A percentile compares a stretch with the other conserved stretches of the same genome.
phyloP scores from a whole-genome alignment of 2,113 vertebrate species.

The Heterotis niloticus region DNA sequence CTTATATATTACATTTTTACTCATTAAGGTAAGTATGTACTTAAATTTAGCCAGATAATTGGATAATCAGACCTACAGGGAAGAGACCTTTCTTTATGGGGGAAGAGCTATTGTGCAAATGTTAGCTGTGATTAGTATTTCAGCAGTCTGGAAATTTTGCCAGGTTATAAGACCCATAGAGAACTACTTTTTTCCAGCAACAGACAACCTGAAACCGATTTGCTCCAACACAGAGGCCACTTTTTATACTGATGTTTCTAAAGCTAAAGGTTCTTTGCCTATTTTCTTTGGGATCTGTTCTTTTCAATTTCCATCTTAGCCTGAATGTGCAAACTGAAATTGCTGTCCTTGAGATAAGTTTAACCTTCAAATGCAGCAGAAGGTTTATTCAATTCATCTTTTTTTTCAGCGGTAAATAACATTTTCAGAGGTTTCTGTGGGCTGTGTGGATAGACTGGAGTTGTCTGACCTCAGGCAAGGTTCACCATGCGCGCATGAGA shows the following conservation, averaged over 20 bases:
- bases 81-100: background rate
- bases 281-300: conserved; percentile 4
- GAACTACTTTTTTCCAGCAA: background rate
- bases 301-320: background rate
- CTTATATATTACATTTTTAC: conserved; percentile 16
- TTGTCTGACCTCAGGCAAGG: background rate
- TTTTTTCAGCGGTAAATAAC: background rate
- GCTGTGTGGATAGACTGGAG: background rate
- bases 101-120: background rate
- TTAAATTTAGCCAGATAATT: conserved; percentile 7
- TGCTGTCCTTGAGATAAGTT: background rate
- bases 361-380: background rate
- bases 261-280: conserved; percentile 8
- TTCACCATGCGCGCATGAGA: background rate
- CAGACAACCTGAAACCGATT: conserved; percentile 9
- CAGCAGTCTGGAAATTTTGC: background rate
- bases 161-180: background rate
- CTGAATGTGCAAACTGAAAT: conserved; percentile 5
- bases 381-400: background rate
- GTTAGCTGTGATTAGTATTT: background rate
- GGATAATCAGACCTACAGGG: background rate
- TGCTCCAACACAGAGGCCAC: conserved; percentile 11
- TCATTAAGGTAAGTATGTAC: background rate
- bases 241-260: background rate
- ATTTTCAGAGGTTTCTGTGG: background rate